A percentile compares a stretch with the other conserved stretches of the same genome.
Evolutionary conservation across 2,888 invertebrate genomes (phyloP).

Genomic region (Megaustenia siamemsis): DNA sequence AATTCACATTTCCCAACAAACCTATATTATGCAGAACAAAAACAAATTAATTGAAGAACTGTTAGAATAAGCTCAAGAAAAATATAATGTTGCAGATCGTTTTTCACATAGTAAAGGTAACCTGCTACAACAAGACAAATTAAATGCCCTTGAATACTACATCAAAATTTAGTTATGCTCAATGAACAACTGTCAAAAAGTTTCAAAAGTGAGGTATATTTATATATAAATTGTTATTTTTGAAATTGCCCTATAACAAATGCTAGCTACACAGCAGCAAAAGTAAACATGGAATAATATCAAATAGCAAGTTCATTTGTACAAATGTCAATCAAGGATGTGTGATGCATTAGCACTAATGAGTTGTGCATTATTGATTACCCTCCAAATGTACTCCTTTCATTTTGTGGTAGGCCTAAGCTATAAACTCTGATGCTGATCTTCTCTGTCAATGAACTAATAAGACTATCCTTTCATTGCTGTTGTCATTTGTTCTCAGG

Average conservation of each 20-base stretch:
- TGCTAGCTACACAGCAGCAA: constrained; percentile 46
- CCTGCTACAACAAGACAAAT: not conserved
- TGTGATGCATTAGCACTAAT: not conserved
- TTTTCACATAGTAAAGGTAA: not conserved
- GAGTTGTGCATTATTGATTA: not conserved
- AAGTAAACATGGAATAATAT: constrained; percentile 26
- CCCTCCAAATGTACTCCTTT: no score
- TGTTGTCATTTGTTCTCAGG: no score
- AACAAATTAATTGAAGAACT: not conserved
- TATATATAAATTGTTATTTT: not conserved
- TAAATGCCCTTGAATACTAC: constrained; percentile 31
- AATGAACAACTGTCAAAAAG: constrained; percentile 26
- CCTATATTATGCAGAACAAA: not conserved
- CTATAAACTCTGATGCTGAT: no score
- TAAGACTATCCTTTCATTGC: no score
- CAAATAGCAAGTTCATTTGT: not conserved
- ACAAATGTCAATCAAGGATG: not conserved
- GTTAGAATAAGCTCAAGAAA: not conserved
- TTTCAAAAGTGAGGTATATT: not conserved
- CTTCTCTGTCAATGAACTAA: no score
- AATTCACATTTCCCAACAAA: no score
- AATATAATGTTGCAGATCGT: not conserved
- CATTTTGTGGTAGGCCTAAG: no score
- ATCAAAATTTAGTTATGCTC: constrained; percentile 29
- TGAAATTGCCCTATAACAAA: constrained; percentile 41